These are phyloP conservation scores for Trichogramma evanescens DNA, from an alignment of 2,888 invertebrate genomes.

Conservation along the genomic window DNA sequence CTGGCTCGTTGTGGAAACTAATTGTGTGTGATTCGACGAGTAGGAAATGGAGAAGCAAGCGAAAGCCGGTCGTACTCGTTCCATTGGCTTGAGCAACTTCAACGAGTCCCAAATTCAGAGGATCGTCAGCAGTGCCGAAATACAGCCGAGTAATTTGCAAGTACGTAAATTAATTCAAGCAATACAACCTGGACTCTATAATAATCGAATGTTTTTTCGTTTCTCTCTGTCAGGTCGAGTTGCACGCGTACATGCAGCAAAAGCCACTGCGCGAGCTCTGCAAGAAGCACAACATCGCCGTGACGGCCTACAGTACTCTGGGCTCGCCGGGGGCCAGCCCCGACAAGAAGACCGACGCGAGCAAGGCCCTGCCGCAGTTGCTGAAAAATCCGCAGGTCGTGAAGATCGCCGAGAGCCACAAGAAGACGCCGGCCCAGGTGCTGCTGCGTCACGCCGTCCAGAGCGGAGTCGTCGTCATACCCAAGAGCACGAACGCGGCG, in stretches of 20 bases:
- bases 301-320: conserved; percentile 66
- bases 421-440: conserved; percentile 64
- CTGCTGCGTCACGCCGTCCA: conserved; percentile 64
- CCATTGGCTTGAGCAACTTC: conserved; percentile 76
- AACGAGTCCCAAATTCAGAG: conserved; percentile 61
- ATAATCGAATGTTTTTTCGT: background rate
- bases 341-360: conserved; percentile 29
- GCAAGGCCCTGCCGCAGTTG: conserved; percentile 50
- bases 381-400: conserved; percentile 55
- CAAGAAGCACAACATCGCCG: conserved; percentile 55
- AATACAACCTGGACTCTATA: background rate
- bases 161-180: conserved; percentile 20
- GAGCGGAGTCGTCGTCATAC: conserved; percentile 64
- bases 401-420: conserved; percentile 54
- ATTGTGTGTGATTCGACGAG: background rate
- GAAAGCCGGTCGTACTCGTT: conserved; percentile 55
- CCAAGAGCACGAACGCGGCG: conserved; percentile 66
- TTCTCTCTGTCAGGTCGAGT: conserved; percentile 52
- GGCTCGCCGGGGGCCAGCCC: conserved; percentile 64
- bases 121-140: conserved; percentile 54
- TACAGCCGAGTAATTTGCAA: conserved; percentile 67
- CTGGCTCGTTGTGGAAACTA: too few relatives aligned
- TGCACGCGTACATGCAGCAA: conserved; percentile 73
- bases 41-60: conserved; percentile 68
- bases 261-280: conserved; percentile 58